phyloP scores from a whole-genome alignment of 2,888 invertebrate genomes.

The Oscheius sp. region DNA sequence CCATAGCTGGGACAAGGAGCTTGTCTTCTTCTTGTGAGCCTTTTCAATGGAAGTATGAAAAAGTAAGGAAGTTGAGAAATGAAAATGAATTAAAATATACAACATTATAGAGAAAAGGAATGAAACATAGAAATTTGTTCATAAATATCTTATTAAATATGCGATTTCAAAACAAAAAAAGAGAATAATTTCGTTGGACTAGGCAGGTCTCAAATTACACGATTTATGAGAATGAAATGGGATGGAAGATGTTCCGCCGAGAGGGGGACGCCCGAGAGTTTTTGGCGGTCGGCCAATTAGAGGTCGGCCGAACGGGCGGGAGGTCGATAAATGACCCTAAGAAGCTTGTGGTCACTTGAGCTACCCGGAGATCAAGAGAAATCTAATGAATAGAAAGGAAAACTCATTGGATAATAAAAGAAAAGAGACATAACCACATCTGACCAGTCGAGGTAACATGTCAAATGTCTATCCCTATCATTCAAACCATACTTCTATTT shows the following conservation, averaged over 20 bases:
- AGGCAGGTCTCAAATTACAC: background rate
- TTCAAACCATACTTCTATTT: too few species aligned
- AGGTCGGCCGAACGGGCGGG: background rate
- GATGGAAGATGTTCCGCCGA: background rate
- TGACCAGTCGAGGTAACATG: too few species aligned
- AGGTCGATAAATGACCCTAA: conserved; percentile 13
- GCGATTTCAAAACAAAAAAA: background rate
- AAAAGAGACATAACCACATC: too few species aligned
- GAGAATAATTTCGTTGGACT: background rate
- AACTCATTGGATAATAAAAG: too few species aligned
- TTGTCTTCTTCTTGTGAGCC: too few species aligned
- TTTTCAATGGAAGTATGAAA: too few species aligned
- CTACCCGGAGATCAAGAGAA: background rate
- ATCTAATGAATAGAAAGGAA: background rate
- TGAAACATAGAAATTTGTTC: background rate
- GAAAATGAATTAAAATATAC: too few species aligned
- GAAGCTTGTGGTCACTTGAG: background rate
- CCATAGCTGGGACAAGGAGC: too few species aligned
- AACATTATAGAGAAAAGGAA: background rate
- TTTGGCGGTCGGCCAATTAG: conserved; percentile 8
- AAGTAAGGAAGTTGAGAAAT: background rate
- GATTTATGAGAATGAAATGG: background rate
- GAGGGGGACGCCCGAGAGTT: conserved; percentile 8
- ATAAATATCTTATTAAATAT: too few species aligned
- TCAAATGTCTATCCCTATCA: too few species aligned